Evolutionary conservation across 2,888 invertebrate species (phyloP).

Genomic region (Aleiodes alternator): DNA sequence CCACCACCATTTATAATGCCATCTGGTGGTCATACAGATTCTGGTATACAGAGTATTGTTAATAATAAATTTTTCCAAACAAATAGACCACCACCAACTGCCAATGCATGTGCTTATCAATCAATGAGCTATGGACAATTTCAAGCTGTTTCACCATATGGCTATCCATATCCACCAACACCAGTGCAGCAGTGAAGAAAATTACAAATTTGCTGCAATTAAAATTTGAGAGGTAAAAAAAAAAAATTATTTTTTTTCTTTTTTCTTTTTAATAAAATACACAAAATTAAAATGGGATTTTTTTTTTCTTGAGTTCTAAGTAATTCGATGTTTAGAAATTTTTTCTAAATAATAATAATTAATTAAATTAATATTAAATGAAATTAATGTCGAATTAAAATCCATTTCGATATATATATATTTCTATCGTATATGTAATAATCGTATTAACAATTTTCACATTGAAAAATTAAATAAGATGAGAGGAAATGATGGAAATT

Average conservation of each 20-base stretch:
- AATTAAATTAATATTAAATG: neutral
- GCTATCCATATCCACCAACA: slow-evolving; percentile 80
- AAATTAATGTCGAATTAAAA: neutral
- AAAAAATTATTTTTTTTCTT: slow-evolving; percentile 6
- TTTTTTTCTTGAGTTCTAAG: too few species aligned
- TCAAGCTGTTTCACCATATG: slow-evolving; percentile 82
- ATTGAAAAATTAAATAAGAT: slow-evolving; percentile 25
- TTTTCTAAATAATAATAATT: too few species aligned
- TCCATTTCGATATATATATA: neutral
- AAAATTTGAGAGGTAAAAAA: slow-evolving; percentile 53
- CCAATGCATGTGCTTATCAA: slow-evolving; percentile 79
- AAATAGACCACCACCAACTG: slow-evolving; percentile 78
- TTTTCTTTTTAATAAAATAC: too few species aligned
- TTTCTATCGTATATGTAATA: slow-evolving; percentile 26
- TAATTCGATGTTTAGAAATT: too few species aligned
- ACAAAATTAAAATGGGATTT: too few species aligned
- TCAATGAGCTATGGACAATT: slow-evolving; percentile 83
- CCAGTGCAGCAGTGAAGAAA: slow-evolving; percentile 85
- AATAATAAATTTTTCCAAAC: slow-evolving; percentile 86
- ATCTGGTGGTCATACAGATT: slow-evolving; percentile 72
- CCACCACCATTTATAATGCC: slow-evolving; percentile 77
- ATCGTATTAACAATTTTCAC: slow-evolving; percentile 32
- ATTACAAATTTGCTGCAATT: slow-evolving; percentile 51
- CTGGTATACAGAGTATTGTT: slow-evolving; percentile 78
- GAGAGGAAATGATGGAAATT: neutral